Conservation (phyloP, 2,113 vertebrate genomes). For the Ginglymostoma cirratum region DNA sequence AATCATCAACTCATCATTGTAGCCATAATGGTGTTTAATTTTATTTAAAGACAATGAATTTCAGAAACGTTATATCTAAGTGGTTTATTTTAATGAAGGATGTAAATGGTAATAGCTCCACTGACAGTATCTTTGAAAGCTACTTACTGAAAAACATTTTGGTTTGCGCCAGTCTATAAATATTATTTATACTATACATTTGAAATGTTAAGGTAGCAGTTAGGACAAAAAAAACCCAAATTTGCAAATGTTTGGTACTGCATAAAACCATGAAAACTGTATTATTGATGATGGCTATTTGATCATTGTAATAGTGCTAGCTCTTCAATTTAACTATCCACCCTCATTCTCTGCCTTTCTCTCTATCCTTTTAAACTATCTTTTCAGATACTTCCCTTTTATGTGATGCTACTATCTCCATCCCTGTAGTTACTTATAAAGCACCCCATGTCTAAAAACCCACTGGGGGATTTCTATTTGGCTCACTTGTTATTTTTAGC, state of each 20-base stretch:
- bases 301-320: neutral
- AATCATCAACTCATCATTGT: neutral
- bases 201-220: neutral
- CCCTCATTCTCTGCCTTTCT: neutral
- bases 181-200: neutral
- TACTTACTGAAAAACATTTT: neutral
- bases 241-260: neutral
- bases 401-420: neutral
- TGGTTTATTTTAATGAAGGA: neutral
- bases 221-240: neutral
- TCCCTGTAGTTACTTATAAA: neutral
- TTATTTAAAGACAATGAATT: neutral
- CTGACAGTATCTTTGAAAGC: slow-evolving; percentile 11
- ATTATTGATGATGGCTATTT: neutral
- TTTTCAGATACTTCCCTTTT: neutral
- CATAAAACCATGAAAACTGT: neutral
- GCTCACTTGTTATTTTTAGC: neutral
- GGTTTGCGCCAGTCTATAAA: neutral
- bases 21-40: neutral
- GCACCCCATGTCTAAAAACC: neutral
- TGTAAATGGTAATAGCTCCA: neutral
- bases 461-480: neutral
- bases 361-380: neutral
- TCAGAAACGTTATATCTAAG: slow-evolving; percentile 1
- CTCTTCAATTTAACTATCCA: neutral